These are phyloP conservation scores for Ovibos moschatus DNA, from an alignment of 2,113 vertebrate genomes.

Conservation along the genomic window DNA sequence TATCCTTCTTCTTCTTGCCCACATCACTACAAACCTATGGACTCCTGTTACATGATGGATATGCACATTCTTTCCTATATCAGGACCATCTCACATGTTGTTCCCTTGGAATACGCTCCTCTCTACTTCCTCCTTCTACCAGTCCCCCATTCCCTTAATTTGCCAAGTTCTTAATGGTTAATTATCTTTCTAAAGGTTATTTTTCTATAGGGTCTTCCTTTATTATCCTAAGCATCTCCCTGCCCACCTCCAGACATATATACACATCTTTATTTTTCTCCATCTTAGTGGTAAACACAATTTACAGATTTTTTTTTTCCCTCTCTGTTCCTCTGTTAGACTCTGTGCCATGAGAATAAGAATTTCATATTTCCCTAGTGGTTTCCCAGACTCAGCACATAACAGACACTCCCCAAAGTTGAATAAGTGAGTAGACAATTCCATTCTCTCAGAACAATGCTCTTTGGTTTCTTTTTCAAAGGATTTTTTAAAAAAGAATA, in stretches of 20 bases:
- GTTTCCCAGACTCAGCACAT: neutral
- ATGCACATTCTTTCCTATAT: neutral
- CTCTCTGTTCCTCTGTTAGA: neutral
- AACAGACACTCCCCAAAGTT: neutral
- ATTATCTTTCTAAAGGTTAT: neutral
- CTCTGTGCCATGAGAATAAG: neutral
- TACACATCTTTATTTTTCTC: neutral
- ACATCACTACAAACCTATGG: neutral
- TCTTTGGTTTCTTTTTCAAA: neutral
- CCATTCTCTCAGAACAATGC: neutral
- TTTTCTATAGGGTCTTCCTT: neutral
- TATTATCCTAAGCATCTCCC: neutral
- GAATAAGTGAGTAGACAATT: neutral
- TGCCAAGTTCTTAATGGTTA: neutral
- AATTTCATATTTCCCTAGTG: neutral
- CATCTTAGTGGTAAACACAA: neutral
- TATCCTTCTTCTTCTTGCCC: neutral
- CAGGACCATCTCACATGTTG: neutral
- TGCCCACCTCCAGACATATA: rapidly evolving
- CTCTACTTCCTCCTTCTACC: neutral
- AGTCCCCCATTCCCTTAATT: neutral
- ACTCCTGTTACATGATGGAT: neutral
- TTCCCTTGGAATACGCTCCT: neutral
- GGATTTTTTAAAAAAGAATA: neutral
- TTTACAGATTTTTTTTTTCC: neutral